Conservation (phyloP, 2,113 vertebrate genomes). For the Lucifuga dentata region DNA sequence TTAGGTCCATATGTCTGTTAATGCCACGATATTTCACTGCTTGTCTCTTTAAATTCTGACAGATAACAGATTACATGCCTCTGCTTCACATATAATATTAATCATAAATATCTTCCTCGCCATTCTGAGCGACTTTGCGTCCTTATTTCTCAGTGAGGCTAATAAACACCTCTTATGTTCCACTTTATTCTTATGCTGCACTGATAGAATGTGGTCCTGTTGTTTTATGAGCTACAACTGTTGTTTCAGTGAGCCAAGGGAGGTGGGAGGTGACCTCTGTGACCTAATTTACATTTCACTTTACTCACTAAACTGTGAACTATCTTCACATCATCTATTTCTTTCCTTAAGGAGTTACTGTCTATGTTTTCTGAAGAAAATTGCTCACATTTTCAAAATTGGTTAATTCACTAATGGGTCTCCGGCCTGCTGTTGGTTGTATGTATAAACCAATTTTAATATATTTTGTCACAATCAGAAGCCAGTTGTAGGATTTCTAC, state of each 20-base stretch:
- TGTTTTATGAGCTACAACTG: too few species aligned
- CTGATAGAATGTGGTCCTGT: too few species aligned
- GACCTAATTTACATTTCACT: not conserved
- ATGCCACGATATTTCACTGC: too few species aligned
- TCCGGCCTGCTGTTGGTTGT: not conserved
- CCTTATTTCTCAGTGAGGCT: not conserved
- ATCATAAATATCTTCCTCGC: not conserved
- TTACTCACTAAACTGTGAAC: not conserved
- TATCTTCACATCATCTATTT: not conserved
- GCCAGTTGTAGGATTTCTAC: too few species aligned
- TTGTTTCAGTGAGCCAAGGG: too few species aligned
- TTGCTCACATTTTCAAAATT: not conserved
- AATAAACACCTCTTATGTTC: not conserved
- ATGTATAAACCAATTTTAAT: constrained; percentile 3
- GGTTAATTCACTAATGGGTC: not conserved
- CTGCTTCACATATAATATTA: not conserved
- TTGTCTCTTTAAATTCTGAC: too few species aligned
- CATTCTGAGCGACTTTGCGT: not conserved
- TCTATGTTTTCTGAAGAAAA: not conserved
- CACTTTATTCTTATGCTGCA: not conserved
- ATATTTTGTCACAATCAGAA: not conserved
- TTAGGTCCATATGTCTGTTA: too few species aligned
- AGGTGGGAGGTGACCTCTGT: not conserved
- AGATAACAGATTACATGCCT: not conserved
- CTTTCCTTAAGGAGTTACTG: not conserved